Evolutionary conservation across 2,113 vertebrate genomes (phyloP).

Genomic region (Chrysochloris asiatica): DNA sequence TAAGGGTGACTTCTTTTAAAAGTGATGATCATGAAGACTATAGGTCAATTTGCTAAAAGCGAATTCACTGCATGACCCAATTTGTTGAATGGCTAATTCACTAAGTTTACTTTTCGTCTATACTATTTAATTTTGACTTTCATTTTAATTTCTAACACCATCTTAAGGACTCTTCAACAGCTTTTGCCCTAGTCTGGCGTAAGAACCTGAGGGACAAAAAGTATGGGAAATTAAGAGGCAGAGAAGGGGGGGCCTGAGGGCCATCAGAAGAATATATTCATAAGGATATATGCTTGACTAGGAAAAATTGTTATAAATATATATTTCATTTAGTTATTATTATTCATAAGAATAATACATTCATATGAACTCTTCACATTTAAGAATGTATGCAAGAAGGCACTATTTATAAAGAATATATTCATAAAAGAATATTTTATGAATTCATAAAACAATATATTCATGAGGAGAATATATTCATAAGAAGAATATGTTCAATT

Average conservation of each 20-base stretch:
- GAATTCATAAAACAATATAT: conserved; percentile 68
- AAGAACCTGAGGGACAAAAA: conserved; percentile 37
- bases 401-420: conserved; percentile 66
- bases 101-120: conserved; percentile 44
- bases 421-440: conserved; percentile 66
- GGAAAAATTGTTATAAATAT: conserved; percentile 57
- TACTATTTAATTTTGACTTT: conserved; percentile 57
- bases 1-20: conserved; percentile 24
- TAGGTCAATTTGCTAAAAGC: conserved; percentile 39
- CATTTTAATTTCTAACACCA: conserved; percentile 56
- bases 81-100: conserved; percentile 1
- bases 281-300: conserved; percentile 33
- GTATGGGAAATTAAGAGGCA: not conserved
- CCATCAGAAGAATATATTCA: conserved; percentile 20
- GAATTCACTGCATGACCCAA: conserved; percentile 30
- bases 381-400: conserved; percentile 64
- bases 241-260: not conserved
- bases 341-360: conserved; percentile 66
- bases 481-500: conserved; percentile 53
- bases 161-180: conserved; percentile 48
- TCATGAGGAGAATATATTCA: conserved; percentile 76
- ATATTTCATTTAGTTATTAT: conserved; percentile 69
- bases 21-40: conserved; percentile 7
- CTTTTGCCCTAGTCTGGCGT: not conserved
- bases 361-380: conserved; percentile 67